A percentile compares a stretch with the other conserved stretches of the same genome.
Conservation (phyloP, 2,888 invertebrate species). For the Cabera pusaria region DNA sequence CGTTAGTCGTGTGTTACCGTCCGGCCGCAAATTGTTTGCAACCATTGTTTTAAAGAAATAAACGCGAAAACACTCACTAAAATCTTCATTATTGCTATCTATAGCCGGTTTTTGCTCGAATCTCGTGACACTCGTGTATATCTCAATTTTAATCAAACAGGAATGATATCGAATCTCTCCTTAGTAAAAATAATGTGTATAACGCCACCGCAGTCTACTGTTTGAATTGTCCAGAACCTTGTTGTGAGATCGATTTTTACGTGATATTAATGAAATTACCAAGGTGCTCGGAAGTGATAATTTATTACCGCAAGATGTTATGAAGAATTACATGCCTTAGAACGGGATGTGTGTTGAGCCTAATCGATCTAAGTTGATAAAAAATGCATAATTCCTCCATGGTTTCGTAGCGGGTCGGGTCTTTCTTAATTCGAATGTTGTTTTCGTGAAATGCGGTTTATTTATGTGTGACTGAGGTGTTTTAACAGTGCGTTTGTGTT, state of each 20-base stretch:
- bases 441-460: constrained; percentile 35
- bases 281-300: constrained; percentile 74
- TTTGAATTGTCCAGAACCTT: constrained; percentile 76
- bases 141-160: constrained; percentile 32
- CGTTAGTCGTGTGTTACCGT: constrained; percentile 51
- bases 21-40: constrained; percentile 58
- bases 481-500: constrained; percentile 36
- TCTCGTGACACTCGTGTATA: constrained; percentile 37
- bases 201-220: constrained; percentile 70
- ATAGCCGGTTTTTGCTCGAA: constrained; percentile 37
- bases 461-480: constrained; percentile 32
- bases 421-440: constrained; percentile 51
- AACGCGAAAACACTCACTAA: constrained; percentile 56
- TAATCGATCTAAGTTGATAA: constrained; percentile 77
- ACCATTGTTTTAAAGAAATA: constrained; percentile 69
- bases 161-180: constrained; percentile 45
- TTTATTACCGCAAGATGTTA: constrained; percentile 58
- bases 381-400: constrained; percentile 79
- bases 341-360: constrained; percentile 36
- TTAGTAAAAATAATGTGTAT: constrained; percentile 74
- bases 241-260: constrained; percentile 81
- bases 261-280: constrained; percentile 82
- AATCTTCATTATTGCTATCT: constrained; percentile 42
- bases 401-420: constrained; percentile 68
- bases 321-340: constrained; percentile 45